Evolutionary conservation across 2,888 invertebrate species (phyloP), one percentile per base, ranked within the genome.

Genomic region (Aricia artaxerxes): DNA sequence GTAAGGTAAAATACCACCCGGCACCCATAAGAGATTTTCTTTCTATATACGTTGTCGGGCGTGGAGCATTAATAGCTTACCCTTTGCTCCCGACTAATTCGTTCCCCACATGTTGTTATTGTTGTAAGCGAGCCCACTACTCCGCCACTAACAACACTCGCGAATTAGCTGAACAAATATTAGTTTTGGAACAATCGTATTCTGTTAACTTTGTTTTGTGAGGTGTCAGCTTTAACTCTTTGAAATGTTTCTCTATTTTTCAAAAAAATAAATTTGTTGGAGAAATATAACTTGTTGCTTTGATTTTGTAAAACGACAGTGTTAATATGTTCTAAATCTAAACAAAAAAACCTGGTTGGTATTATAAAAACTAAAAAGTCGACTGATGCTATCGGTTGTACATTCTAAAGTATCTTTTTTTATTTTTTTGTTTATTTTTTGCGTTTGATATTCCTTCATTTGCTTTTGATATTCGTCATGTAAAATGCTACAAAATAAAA

Each of bases 121-220:
- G 85, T 92, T 88, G 94, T 94, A 94, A 94, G 86, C 83, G 91
- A 94, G 86, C 85, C 86, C 88, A 89, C 89, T 92, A 93, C 91
- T 91, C 90, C 91, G 87, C 90, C 92, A 92, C 93, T 87, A 83
- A 83, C 84, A 83, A 91, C 86, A 89, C 87, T 90, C 87, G 92
- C 92, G 90, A 94, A 94, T 94, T 94, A 94, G 93, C 90, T 92
- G 90, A 86, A 88, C 85, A 90, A 94, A 94, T 91, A 94, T 94
- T 94, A 90, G 85, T 87, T 88, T 94, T 92, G 90, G 92, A 91
- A 87, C 89, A 85, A 84, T 84, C 87, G 83, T 87, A 88, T 86
- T 83, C 88, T 89, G 90, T 91, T 88, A 90, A 90, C 86, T 88
- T 88, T 87, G 85, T 88, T 88, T 86, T 88, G 85, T 83, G 84